Conservation (phyloP, 2,888 invertebrate genomes). For the Tetheella fluctuosa region DNA sequence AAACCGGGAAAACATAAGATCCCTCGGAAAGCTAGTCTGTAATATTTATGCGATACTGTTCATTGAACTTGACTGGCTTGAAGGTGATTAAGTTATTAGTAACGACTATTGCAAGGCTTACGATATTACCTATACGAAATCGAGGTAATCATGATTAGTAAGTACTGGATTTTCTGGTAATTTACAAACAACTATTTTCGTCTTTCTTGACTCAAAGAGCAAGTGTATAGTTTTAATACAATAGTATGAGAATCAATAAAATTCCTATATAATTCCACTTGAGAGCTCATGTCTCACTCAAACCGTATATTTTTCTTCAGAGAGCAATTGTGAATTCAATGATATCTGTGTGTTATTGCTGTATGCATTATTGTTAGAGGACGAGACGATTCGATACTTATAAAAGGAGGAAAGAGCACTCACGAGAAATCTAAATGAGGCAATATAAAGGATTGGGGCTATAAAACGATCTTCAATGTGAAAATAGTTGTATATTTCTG, state of each 20-base stretch:
- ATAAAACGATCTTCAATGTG: conserved; percentile 26
- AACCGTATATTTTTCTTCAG: conserved; percentile 26
- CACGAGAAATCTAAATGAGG: conserved; percentile 22
- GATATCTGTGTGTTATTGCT: conserved; percentile 28
- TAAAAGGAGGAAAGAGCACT: conserved; percentile 21
- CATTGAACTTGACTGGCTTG: conserved; percentile 27
- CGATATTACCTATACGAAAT: not conserved
- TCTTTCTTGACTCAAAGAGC: not conserved
- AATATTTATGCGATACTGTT: conserved; percentile 41
- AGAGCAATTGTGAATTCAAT: conserved; percentile 27
- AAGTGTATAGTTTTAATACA: not conserved
- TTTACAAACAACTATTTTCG: too few relatives aligned
- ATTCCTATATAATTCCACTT: not conserved
- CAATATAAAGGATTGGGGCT: conserved; percentile 18
- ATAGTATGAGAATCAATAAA: not conserved
- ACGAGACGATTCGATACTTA: conserved; percentile 18
- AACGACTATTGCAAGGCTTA: not conserved
- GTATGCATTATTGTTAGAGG: conserved; percentile 26
- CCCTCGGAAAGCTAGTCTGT: too few relatives aligned
- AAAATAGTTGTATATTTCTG: conserved; percentile 27
- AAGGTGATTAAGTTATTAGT: conserved; percentile 27
- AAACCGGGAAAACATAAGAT: too few relatives aligned
- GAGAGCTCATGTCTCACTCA: not conserved
- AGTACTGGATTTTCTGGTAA: too few relatives aligned
- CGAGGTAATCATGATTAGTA: not conserved